Percentiles rank a stretch among this genome's conserved stretches.
These are phyloP conservation scores for Sipha maydis DNA, from an alignment of 2,888 invertebrate genomes.

Conservation along the genomic window DNA sequence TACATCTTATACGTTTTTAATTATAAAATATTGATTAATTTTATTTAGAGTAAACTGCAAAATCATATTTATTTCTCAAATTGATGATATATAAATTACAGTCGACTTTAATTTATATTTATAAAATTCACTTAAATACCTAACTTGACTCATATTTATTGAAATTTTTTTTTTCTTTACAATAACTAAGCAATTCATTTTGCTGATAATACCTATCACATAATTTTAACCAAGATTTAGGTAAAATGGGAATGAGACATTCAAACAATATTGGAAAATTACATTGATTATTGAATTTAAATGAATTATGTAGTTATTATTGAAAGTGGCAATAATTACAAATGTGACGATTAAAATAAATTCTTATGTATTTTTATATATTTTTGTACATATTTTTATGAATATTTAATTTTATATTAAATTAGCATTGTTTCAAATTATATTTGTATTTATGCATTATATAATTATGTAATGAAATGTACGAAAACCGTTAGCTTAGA, in stretches of 20 bases:
- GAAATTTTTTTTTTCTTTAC: too few species aligned
- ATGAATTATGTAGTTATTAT: neutral
- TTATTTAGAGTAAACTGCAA: too few species aligned
- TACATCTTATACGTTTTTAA: neutral
- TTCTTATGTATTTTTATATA: too few species aligned
- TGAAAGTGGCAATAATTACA: neutral
- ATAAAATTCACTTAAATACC: too few species aligned
- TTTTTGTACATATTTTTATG: too few species aligned
- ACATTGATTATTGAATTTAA: neutral
- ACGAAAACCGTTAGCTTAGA: neutral
- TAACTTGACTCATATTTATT: too few species aligned
- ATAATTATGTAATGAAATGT: too few species aligned
- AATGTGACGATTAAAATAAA: too few species aligned
- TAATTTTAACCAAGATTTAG: constrained; percentile 33
- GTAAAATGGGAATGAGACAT: constrained; percentile 23
- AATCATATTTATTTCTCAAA: too few species aligned
- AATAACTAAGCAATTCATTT: too few species aligned
- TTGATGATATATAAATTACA: too few species aligned
- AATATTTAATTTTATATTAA: neutral
- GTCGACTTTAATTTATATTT: too few species aligned
- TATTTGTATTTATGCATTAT: neutral
- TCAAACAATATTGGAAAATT: constrained; percentile 1
- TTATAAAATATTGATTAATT: neutral
- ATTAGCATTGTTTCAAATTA: constrained; percentile 1
- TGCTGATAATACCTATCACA: neutral